These are phyloP conservation scores for Eulemur coronatus DNA, from an alignment of 2,797 vertebrate species.

Conservation along the genomic window DNA sequence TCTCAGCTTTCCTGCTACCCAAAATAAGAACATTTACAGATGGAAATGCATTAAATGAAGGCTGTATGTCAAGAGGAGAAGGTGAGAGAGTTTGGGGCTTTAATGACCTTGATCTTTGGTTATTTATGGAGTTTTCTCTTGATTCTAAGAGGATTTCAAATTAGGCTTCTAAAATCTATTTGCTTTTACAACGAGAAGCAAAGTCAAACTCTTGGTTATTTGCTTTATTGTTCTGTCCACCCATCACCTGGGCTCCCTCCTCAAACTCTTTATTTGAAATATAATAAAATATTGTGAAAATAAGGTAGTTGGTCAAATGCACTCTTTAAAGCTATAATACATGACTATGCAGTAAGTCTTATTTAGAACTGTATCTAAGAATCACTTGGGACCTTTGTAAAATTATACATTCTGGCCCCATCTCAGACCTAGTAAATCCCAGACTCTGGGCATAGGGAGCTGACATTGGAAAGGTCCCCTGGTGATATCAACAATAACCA, in stretches of 20 bases:
- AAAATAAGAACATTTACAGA: slow-evolving; percentile 53
- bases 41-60: slow-evolving; percentile 18
- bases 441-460: not conserved
- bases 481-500: not conserved
- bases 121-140: slow-evolving; percentile 41
- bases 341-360: not conserved
- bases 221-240: not conserved
- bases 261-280: not conserved
- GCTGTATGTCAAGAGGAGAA: slow-evolving; percentile 25
- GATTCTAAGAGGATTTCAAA: slow-evolving; percentile 36
- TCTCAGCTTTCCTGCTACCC: slow-evolving; percentile 38
- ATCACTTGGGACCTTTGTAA: not conserved
- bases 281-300: slow-evolving; percentile 16
- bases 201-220: slow-evolving; percentile 7
- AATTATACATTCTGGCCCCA: not conserved
- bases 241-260: not conserved
- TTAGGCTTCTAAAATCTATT: slow-evolving; percentile 34
- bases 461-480: not conserved
- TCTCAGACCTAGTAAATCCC: slow-evolving; percentile 20
- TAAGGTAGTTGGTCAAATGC: not conserved
- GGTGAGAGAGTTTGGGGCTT: not conserved
- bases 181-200: slow-evolving; percentile 2
- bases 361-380: not conserved
- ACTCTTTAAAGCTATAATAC: slow-evolving; percentile 28
- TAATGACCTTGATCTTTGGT: slow-evolving; percentile 42